Percentiles rank a stretch among this genome's conserved stretches.
These are phyloP conservation scores for Galaxias olidus DNA, from an alignment of 2,797 vertebrate genomes.

Conservation along the genomic window DNA sequence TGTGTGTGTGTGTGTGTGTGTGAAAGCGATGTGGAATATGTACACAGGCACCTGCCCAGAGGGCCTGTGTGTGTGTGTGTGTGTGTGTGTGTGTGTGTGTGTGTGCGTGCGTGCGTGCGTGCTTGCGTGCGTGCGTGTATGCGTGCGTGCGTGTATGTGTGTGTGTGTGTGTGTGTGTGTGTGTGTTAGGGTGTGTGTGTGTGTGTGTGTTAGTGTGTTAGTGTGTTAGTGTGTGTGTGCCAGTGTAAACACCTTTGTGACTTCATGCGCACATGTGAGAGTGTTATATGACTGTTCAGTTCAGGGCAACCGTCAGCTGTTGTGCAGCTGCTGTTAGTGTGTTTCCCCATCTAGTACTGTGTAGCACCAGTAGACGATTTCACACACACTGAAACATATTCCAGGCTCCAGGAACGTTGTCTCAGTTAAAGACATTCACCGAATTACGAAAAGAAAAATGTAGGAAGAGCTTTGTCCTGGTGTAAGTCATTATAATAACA, in stretches of 20 bases:
- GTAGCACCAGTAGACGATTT: too few relatives aligned
- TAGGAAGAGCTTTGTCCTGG: too few relatives aligned
- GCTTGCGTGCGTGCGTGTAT: background rate
- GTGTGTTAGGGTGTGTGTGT: background rate
- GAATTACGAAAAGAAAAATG: too few relatives aligned
- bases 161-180: conserved; percentile 9
- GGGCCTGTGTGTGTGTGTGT: conserved; percentile 28
- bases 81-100: conserved; percentile 27
- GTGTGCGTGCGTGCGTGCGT: conserved; percentile 15
- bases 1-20: conserved; percentile 35
- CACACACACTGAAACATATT: too few relatives aligned
- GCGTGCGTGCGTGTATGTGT: conserved; percentile 14
- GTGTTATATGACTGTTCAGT: background rate
- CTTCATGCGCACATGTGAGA: background rate
- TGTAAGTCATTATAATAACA: too few relatives aligned
- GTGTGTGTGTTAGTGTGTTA: background rate
- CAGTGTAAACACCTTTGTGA: background rate
- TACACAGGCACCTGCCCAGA: conserved; percentile 36
- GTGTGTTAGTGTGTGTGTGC: background rate
- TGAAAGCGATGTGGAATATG: background rate
- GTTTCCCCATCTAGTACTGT: conserved; percentile 31
- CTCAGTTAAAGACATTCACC: too few relatives aligned
- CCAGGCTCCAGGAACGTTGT: too few relatives aligned
- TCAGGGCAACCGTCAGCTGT: conserved; percentile 45
- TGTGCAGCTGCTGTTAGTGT: conserved; percentile 64